phyloP scores from a whole-genome alignment of 2,113 vertebrate species.

The Syrmaticus mikado region DNA sequence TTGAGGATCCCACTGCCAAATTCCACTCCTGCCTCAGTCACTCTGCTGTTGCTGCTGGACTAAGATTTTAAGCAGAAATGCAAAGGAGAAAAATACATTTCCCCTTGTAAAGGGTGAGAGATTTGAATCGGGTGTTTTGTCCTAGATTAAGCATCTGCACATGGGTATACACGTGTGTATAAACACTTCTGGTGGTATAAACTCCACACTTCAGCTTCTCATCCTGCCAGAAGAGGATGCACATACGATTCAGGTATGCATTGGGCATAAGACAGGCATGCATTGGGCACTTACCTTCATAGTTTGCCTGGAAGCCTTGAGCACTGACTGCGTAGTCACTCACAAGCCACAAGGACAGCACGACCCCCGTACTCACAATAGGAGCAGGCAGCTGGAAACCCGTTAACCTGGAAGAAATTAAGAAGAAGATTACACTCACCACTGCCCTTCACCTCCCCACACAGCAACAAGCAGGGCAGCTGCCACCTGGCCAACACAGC shows the following conservation, averaged over 20 bases:
- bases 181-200: rapidly evolving
- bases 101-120: background rate
- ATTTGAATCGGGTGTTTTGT: background rate
- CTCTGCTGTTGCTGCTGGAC: background rate
- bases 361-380: constrained; percentile 89
- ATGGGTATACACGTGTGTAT: background rate
- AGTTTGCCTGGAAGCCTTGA: constrained; percentile 94
- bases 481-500: rapidly evolving
- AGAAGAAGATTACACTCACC: background rate
- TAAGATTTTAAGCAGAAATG: background rate
- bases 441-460: background rate
- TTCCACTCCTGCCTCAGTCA: background rate
- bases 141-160: background rate
- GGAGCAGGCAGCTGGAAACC: constrained; percentile 97
- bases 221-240: rapidly evolving
- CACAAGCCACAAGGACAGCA: constrained; percentile 91
- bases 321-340: constrained; percentile 98
- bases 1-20: background rate
- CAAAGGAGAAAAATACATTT: rapidly evolving
- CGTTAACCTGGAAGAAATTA: constrained; percentile 87
- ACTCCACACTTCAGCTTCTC: background rate
- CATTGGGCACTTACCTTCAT: constrained; percentile 87
- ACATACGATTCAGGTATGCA: background rate
- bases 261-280: background rate
- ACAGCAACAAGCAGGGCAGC: rapidly evolving